A percentile compares a stretch with the other conserved stretches of the same genome.
phyloP scores from a whole-genome alignment of 2,113 vertebrate genomes.

The Colinus virginianus region DNA sequence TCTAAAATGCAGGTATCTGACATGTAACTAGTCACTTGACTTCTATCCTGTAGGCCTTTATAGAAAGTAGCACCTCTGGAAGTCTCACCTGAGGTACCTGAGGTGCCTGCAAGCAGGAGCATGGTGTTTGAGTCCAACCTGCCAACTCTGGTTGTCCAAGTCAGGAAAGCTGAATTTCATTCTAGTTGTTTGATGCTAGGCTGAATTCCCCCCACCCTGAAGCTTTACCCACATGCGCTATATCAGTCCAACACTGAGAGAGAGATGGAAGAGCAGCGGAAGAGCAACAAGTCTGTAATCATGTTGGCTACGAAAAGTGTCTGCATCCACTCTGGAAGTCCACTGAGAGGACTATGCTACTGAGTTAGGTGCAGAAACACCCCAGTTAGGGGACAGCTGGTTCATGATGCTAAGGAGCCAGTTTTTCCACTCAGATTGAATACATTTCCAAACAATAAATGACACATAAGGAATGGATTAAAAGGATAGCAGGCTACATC shows the following conservation, averaged over 20 bases:
- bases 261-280: not conserved
- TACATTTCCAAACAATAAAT: fast-evolving
- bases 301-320: not conserved
- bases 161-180: not conserved
- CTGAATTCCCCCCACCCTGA: not conserved
- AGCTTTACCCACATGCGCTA: not conserved
- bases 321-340: not conserved
- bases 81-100: not conserved
- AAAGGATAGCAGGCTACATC: fast-evolving
- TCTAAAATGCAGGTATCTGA: not conserved
- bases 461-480: not conserved
- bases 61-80: not conserved
- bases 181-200: not conserved
- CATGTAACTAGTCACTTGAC: not conserved
- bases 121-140: not conserved
- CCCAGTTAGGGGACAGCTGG: not conserved
- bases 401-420: not conserved
- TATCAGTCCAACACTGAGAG: not conserved
- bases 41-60: not conserved
- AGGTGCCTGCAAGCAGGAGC: fast-evolving
- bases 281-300: not conserved
- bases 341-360: not conserved
- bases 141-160: not conserved
- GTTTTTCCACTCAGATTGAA: not conserved
- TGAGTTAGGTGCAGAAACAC: not conserved